phyloP scores from a whole-genome alignment of 2,113 vertebrate genomes.

The Sapajus apella region DNA sequence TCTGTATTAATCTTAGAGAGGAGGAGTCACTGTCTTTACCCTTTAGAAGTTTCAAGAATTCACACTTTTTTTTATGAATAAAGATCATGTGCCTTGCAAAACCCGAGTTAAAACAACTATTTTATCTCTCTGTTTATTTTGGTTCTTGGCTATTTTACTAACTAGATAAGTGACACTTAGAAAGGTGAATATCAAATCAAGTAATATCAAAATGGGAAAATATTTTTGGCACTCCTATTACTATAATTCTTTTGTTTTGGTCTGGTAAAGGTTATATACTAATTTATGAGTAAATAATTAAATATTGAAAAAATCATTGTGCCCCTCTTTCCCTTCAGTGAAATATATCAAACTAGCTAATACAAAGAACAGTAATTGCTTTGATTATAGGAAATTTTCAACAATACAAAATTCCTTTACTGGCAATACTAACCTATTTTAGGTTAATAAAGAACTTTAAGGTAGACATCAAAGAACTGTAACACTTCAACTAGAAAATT shows the following conservation, averaged over 20 bases:
- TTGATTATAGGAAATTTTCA: background rate
- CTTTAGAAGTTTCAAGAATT: slow-evolving; percentile 22
- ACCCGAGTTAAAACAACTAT: background rate
- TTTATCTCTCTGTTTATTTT: background rate
- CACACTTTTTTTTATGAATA: slow-evolving; percentile 10
- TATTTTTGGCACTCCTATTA: slow-evolving; percentile 12
- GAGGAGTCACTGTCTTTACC: background rate
- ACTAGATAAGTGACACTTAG: background rate
- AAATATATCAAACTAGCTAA: slow-evolving; percentile 17
- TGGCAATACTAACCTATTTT: slow-evolving; percentile 20
- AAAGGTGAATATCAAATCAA: background rate
- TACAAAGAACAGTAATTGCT: background rate
- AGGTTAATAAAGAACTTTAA: slow-evolving; percentile 34
- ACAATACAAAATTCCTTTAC: slow-evolving; percentile 4
- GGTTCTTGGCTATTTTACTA: slow-evolving; percentile 49
- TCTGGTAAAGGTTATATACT: slow-evolving; percentile 17
- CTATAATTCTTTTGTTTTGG: background rate
- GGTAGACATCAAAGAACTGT: background rate
- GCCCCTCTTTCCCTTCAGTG: background rate
- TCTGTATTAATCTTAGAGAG: background rate
- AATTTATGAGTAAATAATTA: slow-evolving; percentile 40
- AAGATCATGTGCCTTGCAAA: slow-evolving; percentile 42
- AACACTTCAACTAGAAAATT: slow-evolving; percentile 17
- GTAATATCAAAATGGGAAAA: slow-evolving; percentile 46
- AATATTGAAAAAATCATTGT: slow-evolving; percentile 6